Percentiles rank a stretch among this genome's conserved stretches.
Evolutionary conservation across 2,888 invertebrate genomes (phyloP).

Genomic region (Papilio elwesi): DNA sequence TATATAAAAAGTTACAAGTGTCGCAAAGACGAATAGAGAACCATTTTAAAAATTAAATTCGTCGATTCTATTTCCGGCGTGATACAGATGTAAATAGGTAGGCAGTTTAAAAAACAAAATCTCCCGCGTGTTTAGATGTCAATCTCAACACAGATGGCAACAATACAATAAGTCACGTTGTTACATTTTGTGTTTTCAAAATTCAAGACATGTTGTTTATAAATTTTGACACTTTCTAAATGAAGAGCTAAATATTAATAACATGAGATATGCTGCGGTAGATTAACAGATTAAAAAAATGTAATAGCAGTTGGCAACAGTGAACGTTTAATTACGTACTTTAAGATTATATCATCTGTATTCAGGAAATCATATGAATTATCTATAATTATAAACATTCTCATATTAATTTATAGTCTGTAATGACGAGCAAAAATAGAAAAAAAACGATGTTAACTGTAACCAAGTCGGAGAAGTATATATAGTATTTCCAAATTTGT

Average conservation of each 20-base stretch:
- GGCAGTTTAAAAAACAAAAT: conserved; percentile 37
- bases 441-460: background rate
- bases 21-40: conserved; percentile 1
- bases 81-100: conserved; percentile 47
- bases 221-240: conserved; percentile 10
- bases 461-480: background rate
- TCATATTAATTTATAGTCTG: background rate
- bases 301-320: conserved; percentile 12
- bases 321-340: conserved; percentile 1
- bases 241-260: conserved; percentile 2
- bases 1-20: background rate
- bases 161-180: conserved; percentile 20
- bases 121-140: conserved; percentile 39
- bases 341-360: conserved; percentile 18
- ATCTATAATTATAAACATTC: conserved; percentile 2
- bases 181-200: conserved; percentile 10
- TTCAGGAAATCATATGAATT: background rate
- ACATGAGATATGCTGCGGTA: conserved; percentile 1
- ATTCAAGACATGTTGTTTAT: background rate
- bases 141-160: conserved; percentile 37
- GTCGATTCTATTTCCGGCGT: conserved; percentile 46
- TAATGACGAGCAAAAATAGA: background rate
- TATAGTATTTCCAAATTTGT: background rate
- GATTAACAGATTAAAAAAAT: background rate
- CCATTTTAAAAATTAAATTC: conserved; percentile 43